These are phyloP conservation scores for Caenorhabditis japonica DNA, from an alignment of 2,888 invertebrate genomes.

Conservation along the genomic window DNA sequence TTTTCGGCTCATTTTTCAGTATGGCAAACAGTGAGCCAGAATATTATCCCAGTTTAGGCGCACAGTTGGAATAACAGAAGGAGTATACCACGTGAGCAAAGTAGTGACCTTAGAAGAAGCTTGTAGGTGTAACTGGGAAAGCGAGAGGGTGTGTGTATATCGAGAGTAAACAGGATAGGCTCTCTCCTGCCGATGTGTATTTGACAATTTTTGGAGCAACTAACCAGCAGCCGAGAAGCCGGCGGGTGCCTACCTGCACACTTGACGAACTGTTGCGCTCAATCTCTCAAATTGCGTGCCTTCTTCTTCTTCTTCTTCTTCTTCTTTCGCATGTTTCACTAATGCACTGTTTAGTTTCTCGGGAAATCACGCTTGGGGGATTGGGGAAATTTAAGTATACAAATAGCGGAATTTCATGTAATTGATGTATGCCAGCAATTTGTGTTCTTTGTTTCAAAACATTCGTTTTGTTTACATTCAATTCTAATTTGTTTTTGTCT, in stretches of 20 bases:
- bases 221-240: neutral
- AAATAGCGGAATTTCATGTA: neutral
- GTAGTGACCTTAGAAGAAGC: slow-evolving; percentile 36
- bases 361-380: neutral
- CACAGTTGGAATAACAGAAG: slow-evolving; percentile 31
- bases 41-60: no score
- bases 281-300: slow-evolving; percentile 9
- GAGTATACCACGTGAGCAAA: slow-evolving; percentile 3
- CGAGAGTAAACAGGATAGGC: slow-evolving; percentile 50
- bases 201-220: slow-evolving; percentile 50
- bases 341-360: slow-evolving; percentile 11
- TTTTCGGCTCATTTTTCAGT: slow-evolving; percentile 20
- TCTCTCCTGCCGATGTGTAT: slow-evolving; percentile 36
- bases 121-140: slow-evolving; percentile 39
- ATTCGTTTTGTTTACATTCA: neutral
- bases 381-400: neutral
- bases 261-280: slow-evolving; percentile 41
- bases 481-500: neutral
- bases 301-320: no score
- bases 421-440: no score
- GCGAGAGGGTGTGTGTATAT: slow-evolving; percentile 42
- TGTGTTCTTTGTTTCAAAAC: no score
- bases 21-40: slow-evolving; percentile 4
- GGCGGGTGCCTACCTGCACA: slow-evolving; percentile 26
- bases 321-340: no score